A percentile compares a stretch with the other conserved stretches of the same genome.
Evolutionary conservation across 2,888 invertebrate genomes (phyloP).

Genomic region (Hipparchia semele): DNA sequence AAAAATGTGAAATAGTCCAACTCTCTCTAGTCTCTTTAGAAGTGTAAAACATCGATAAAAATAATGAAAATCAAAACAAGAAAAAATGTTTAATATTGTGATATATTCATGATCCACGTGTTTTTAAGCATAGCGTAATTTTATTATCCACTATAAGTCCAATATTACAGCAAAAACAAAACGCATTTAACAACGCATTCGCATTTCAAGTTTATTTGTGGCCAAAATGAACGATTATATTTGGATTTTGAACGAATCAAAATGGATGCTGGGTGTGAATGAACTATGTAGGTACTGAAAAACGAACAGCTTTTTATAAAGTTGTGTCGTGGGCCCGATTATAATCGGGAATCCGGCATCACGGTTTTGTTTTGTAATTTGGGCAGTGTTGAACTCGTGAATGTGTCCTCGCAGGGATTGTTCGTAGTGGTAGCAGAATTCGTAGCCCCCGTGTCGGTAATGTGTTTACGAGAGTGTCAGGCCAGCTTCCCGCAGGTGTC

Average conservation of each 20-base stretch:
- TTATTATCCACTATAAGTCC: neutral
- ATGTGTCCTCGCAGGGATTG: slow-evolving; percentile 57
- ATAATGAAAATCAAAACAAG: too few species aligned
- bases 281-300: slow-evolving; percentile 77
- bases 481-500: slow-evolving; percentile 78
- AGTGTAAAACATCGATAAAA: too few species aligned
- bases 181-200: slow-evolving; percentile 50
- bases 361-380: slow-evolving; percentile 67
- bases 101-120: neutral
- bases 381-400: slow-evolving; percentile 61
- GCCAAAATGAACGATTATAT: slow-evolving; percentile 76
- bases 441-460: slow-evolving; percentile 78
- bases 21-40: too few species aligned
- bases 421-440: slow-evolving; percentile 61
- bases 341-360: slow-evolving; percentile 74
- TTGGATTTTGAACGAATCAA: slow-evolving; percentile 83
- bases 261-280: slow-evolving; percentile 84
- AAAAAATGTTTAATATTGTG: too few species aligned
- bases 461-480: slow-evolving; percentile 77
- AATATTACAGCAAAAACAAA: slow-evolving; percentile 33
- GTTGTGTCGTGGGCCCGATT: slow-evolving; percentile 80
- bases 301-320: slow-evolving; percentile 82
- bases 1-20: too few species aligned
- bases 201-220: slow-evolving; percentile 63
- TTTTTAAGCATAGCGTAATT: neutral